phyloP scores from a whole-genome alignment of 2,888 invertebrate genomes.

The Caenorhabditis sp. region DNA sequence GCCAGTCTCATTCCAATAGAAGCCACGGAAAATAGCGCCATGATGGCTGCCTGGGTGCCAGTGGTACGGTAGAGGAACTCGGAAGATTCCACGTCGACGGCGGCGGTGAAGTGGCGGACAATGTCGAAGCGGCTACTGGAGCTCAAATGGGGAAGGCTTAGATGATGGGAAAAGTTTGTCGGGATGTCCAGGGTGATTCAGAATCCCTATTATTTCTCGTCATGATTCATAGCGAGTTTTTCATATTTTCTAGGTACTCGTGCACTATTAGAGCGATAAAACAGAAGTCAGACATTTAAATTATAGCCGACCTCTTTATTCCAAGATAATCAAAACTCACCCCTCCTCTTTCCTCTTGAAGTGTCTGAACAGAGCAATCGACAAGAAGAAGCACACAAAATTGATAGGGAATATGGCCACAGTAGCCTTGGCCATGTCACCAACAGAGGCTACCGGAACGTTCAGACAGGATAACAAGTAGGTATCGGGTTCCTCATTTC shows the following conservation, averaged over 20 bases:
- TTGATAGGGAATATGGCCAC: constrained; percentile 57
- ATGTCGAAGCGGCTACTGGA: constrained; percentile 66
- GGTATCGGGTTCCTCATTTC: constrained; percentile 52
- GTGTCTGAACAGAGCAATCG: constrained; percentile 49
- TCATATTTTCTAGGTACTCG: background rate
- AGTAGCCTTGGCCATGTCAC: constrained; percentile 43
- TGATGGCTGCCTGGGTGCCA: constrained; percentile 56
- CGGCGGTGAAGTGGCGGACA: constrained; percentile 58
- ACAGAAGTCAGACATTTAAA: background rate
- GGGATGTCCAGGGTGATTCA: no score
- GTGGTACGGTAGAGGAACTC: constrained; percentile 61
- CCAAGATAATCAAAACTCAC: constrained; percentile 39
- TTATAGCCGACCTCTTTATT: background rate
- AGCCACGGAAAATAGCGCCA: constrained; percentile 42
- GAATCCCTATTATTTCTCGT: no score
- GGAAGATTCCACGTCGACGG: constrained; percentile 58
- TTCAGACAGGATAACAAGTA: constrained; percentile 62
- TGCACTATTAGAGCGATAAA: background rate
- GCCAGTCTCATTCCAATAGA: constrained; percentile 40
- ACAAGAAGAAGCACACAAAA: constrained; percentile 60
- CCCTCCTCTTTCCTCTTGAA: constrained; percentile 44
- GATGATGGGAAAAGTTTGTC: background rate
- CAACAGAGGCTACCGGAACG: constrained; percentile 42
- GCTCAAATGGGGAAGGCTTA: constrained; percentile 34
- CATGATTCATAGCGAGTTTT: no score